phyloP scores from a whole-genome alignment of 2,888 invertebrate species.

The Euplexia lucipara region DNA sequence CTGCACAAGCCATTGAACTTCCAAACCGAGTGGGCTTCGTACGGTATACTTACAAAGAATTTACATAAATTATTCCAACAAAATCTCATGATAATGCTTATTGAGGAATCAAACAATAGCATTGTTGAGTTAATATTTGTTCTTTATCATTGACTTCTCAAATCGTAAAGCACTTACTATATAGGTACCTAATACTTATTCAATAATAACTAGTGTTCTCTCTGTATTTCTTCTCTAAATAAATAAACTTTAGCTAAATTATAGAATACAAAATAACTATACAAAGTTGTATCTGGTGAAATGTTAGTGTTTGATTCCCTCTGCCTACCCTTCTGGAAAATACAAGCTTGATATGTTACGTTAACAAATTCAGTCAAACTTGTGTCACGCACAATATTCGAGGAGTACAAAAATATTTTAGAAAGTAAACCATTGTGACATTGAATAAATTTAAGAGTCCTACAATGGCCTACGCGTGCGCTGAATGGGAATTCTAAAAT shows the following conservation, averaged over 20 bases:
- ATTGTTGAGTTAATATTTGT: constrained; percentile 12
- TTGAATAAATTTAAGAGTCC: constrained; percentile 2
- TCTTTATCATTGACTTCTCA: constrained; percentile 5
- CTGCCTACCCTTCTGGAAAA: too few species aligned
- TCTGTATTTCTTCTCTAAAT: too few species aligned
- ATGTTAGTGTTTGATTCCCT: too few species aligned
- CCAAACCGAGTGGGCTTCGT: neutral
- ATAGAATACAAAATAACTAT: too few species aligned
- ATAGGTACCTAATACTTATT: neutral
- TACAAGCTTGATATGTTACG: too few species aligned
- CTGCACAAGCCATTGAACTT: constrained; percentile 36
- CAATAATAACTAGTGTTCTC: too few species aligned
- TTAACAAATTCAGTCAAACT: too few species aligned
- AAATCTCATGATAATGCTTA: constrained; percentile 16
- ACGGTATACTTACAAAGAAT: neutral
- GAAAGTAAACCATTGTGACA: constrained; percentile 32
- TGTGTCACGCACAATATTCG: neutral
- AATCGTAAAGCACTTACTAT: neutral
- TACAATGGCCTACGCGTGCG: neutral
- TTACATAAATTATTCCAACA: constrained; percentile 25
- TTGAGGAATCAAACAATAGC: constrained; percentile 13
- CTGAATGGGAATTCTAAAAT: neutral
- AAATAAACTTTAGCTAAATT: too few species aligned
- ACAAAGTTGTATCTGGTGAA: too few species aligned
- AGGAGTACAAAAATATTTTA: constrained; percentile 15